Percentiles rank a stretch among this genome's conserved stretches.
Evolutionary conservation across 1,140 invertebrate genomes (phyloP).

Genomic region (Bombus breviceps): DNA sequence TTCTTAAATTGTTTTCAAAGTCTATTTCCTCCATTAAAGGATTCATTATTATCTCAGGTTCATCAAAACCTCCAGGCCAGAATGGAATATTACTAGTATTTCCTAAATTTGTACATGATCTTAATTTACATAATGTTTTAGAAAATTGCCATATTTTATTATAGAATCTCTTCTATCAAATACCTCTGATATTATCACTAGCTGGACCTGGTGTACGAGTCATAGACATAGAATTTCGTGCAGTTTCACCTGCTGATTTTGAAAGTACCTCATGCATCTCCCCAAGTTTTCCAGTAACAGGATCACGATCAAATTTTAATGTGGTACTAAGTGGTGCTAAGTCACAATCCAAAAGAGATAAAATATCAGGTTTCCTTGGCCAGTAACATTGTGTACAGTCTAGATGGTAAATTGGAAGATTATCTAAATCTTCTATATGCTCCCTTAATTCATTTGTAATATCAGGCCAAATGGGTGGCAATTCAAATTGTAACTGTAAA

Average conservation of each 20-base stretch:
- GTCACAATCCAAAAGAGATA: conserved; percentile 82
- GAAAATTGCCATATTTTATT: not conserved
- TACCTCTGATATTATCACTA: conserved; percentile 84
- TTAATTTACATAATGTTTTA: not conserved
- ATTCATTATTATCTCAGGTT: conserved; percentile 80
- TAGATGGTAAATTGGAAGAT: conserved; percentile 86
- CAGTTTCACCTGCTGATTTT: conserved; percentile 85
- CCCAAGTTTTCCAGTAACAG: conserved; percentile 87
- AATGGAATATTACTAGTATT: conserved; percentile 90
- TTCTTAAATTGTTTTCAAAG: conserved; percentile 84
- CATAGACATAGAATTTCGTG: conserved; percentile 91
- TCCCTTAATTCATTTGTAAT: conserved; percentile 84
- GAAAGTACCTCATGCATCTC: conserved; percentile 87
- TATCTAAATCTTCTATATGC: conserved; percentile 85
- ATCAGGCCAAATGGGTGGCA: conserved; percentile 85
- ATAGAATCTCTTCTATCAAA: not conserved
- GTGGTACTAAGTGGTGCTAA: conserved; percentile 82
- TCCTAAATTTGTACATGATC: conserved; percentile 77
- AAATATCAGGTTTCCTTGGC: conserved; percentile 81
- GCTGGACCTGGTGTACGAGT: conserved; percentile 85
- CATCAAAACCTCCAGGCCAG: conserved; percentile 91
- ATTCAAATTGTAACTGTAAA: conserved; percentile 79
- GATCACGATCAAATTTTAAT: conserved; percentile 87
- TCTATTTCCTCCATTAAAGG: conserved; percentile 74
- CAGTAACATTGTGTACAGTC: conserved; percentile 85